phyloP scores from a whole-genome alignment of 2,797 vertebrate genomes.

The Artibeus jamaicensis region DNA sequence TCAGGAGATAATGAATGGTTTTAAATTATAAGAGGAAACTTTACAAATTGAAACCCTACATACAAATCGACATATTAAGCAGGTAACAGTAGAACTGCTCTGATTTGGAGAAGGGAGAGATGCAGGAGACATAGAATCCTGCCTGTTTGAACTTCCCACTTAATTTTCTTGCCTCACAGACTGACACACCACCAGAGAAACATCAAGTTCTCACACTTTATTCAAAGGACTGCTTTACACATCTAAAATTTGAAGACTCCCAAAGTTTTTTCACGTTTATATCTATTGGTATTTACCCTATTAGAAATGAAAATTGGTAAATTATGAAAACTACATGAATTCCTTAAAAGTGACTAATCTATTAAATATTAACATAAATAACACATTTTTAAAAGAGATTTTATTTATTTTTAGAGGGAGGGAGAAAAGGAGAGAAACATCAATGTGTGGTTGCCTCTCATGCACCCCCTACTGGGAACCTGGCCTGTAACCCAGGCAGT shows the following conservation, averaged over 20 bases:
- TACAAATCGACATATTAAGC: not conserved
- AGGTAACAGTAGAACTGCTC: not conserved
- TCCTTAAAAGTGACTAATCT: not conserved
- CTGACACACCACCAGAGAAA: not conserved
- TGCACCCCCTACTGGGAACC: too few relatives aligned
- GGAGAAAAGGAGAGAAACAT: too few relatives aligned
- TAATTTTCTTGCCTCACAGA: not conserved
- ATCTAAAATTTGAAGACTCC: not conserved
- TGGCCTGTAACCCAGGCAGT: too few relatives aligned
- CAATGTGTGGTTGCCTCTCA: too few relatives aligned
- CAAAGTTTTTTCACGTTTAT: not conserved
- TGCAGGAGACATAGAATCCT: too few relatives aligned
- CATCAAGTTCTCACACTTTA: not conserved
- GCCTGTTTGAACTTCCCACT: not conserved
- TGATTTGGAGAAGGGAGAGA: not conserved
- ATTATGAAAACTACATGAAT: not conserved
- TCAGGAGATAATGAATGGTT: not conserved
- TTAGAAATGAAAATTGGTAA: not conserved
- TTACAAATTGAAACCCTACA: not conserved
- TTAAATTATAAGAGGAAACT: not conserved
- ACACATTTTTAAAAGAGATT: not conserved
- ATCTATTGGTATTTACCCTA: not conserved
- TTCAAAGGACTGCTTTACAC: not conserved
- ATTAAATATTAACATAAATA: not conserved
- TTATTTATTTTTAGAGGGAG: too few relatives aligned